phyloP scores from a whole-genome alignment of 92 coral and sea anemone genomes.

The Umimayanthus kanabou region DNA sequence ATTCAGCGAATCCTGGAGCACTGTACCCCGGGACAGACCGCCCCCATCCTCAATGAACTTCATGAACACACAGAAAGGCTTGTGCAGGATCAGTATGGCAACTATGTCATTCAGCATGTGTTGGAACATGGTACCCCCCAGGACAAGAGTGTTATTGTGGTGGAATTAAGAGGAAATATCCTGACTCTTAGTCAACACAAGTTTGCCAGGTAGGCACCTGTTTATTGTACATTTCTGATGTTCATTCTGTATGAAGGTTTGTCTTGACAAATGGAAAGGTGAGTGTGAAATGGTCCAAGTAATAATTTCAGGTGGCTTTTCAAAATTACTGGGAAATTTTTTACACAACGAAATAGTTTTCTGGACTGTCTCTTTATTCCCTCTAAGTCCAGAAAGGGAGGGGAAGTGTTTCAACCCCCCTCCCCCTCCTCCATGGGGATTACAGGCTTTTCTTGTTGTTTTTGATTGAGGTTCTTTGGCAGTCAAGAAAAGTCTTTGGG shows the following conservation, averaged over 20 bases:
- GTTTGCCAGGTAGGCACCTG: constrained; percentile 85
- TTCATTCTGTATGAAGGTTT: neutral
- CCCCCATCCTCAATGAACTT: constrained; percentile 84
- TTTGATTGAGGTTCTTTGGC: too few relatives aligned
- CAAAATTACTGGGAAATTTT: too few relatives aligned
- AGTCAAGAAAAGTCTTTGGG: too few relatives aligned
- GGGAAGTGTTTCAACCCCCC: too few relatives aligned
- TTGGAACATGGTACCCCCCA: constrained; percentile 96
- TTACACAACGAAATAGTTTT: too few relatives aligned
- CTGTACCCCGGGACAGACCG: constrained; percentile 89
- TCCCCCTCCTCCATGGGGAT: too few relatives aligned
- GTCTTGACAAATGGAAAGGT: too few relatives aligned
- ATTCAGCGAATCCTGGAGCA: constrained; percentile 97
- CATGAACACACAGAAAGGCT: constrained; percentile 94
- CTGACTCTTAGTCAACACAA: constrained; percentile 93
- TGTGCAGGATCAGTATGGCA: constrained; percentile 98
- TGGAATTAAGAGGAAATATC: constrained; percentile 87
- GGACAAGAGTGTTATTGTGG: constrained; percentile 93
- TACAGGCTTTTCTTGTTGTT: too few relatives aligned
- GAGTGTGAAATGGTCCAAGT: neutral
- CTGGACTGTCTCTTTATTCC: too few relatives aligned
- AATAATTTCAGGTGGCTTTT: too few relatives aligned
- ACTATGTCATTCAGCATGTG: constrained; percentile 97
- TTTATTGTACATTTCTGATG: neutral
- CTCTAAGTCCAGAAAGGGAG: too few relatives aligned